Evolutionary conservation across 1,140 invertebrate genomes (phyloP), one percentile per base, ranked within the genome.

Genomic region (Theocolax elegans): DNA sequence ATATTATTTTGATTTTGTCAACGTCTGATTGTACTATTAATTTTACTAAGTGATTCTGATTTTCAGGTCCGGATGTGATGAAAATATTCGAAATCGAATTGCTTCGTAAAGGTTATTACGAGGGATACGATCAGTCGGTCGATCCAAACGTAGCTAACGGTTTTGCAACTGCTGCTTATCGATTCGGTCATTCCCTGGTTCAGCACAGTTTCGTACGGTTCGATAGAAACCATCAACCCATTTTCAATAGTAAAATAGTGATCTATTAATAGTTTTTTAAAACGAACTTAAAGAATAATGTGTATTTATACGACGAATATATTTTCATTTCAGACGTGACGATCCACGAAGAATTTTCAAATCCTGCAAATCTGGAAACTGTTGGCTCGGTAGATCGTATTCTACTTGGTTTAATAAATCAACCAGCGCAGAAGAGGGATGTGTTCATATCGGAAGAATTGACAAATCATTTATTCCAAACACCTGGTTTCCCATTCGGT

Each of bases 181-280:
- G 95, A 19, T 98, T 99, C 83, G 97, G 97, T 0, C 97, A 99
- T 82, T 96, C 95, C 25, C 80, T 99, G 21, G 93, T 99, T 1
- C 93, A 97, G 74, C 92, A 92, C 0, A 91, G 89, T 25, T 92
- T 91, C 75, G 80, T 91, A 17, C 84, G 92, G 60, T 91, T 87
- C 75, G 89, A 92, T 73, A 87, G 85, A 7, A 82, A 89, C 70
- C 92, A 93, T 79, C 83, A 86, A 48, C 87, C 90, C 1, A 81
- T 93, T 29, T 85, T 86, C 13, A 91, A 92, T 59, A 93, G 92
- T 93, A 74, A 73, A 78, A 76, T 15, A 10, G n/a, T 46, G 13
- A 17, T 40, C 48, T 23, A 40, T 29, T 15, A 44, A 44, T 3
- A 44, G 15, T 44, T 44, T 38, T n/a, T n/a, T n/a, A n/a, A n/a